Evolutionary conservation across 2,113 vertebrate genomes (phyloP), one percentile per base, ranked within the genome.

Genomic region (Miniopterus natalensis): DNA sequence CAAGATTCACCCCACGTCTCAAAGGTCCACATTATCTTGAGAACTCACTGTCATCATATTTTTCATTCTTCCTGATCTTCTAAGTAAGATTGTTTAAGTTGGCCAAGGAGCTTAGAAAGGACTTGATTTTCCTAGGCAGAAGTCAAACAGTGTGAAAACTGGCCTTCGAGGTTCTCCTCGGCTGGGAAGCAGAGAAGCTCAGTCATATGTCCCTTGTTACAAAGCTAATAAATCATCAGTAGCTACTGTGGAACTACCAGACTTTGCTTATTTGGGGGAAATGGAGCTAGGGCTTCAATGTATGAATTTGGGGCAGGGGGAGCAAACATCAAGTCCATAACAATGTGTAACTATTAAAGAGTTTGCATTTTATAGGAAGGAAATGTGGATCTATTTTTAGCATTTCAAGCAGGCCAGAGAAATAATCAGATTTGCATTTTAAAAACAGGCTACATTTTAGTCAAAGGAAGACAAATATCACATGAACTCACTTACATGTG

Each of bases 341-440:
- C 31, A 55, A 40, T 71, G 87, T 51, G 20, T 8, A 45, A 73
- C 15, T 85, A 1, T 40, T 42, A 53, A 55, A 15, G 55, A 23
- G 14, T 86, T 89, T 90, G 51, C 13, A 57, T 63, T 92, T 81
- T 42, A 84, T 21, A 40, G 94, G 70, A 88, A 29, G 15, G 4
- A 96, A 88, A 66, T 65, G 5, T 59, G 73, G 6, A 66, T 18
- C 13, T 53, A 81, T 27, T 93, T 36, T 94, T 92, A 84, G 47
- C 29, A 81, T 66, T 95, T 91, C 27, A 51, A 73, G 53, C 0
- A 70, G 36, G 7, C 17, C 7, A 51, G 27, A 57, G 20, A 92
- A 83, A 93, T 86, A 18, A 66, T 85, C 47, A 66, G 18, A 71
- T 73, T 63, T 95, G 31, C 27, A 59, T 79, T 79, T 90, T 90